Conservation (phyloP, 2,797 vertebrate genomes). For the Halcyon smyrnensis region DNA sequence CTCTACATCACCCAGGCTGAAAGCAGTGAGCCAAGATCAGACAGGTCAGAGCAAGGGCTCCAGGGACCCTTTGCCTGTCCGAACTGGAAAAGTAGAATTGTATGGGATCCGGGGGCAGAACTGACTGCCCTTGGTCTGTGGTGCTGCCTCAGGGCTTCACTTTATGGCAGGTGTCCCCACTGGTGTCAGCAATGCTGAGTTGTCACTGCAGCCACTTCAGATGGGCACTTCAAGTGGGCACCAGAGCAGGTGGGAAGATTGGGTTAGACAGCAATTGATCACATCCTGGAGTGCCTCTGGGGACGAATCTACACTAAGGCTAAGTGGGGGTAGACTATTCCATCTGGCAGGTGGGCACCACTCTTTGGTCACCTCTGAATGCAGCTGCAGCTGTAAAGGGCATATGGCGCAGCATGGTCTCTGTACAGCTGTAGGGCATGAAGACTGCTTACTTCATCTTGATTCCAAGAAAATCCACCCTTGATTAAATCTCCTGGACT, state of each 20-base stretch:
- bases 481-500: background rate
- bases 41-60: background rate
- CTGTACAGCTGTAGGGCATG: fast-evolving
- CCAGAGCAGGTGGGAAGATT: background rate
- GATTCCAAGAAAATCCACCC: background rate
- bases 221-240: background rate
- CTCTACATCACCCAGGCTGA: background rate
- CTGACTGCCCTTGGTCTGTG: background rate
- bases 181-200: fast-evolving
- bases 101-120: background rate
- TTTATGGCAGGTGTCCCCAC: background rate
- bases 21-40: background rate
- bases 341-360: background rate
- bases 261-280: background rate
- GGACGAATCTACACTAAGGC: background rate
- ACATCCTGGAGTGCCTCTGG: background rate
- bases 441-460: background rate
- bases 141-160: background rate
- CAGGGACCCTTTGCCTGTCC: background rate
- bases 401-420: fast-evolving
- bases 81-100: background rate
- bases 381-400: background rate
- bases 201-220: background rate
- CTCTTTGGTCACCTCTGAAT: background rate
- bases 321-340: background rate